Evolutionary conservation across 2,888 invertebrate species (phyloP).

Genomic region (Leucophenga maculata): DNA sequence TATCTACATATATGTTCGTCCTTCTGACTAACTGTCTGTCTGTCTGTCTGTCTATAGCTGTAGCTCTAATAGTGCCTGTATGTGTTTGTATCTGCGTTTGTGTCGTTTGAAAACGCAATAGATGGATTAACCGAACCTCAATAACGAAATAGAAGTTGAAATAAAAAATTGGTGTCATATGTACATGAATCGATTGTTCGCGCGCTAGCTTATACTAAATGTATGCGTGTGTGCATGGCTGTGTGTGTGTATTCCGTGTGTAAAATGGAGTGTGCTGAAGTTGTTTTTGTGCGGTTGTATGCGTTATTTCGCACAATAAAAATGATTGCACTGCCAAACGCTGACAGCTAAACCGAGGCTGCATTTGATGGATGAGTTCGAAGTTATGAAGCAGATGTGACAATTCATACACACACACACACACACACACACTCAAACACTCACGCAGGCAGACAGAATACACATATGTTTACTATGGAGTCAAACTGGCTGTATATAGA

Average conservation of each 20-base stretch:
- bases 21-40: background rate
- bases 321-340: slow-evolving; percentile 61
- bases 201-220: background rate
- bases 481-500: slow-evolving; percentile 1
- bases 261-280: background rate
- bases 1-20: background rate
- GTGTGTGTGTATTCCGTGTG: background rate
- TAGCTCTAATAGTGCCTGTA: slow-evolving; percentile 41
- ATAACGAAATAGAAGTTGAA: slow-evolving; percentile 1
- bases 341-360: slow-evolving; percentile 53
- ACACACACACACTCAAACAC: slow-evolving; percentile 22
- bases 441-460: too few relatives aligned
- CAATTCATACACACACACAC: slow-evolving; percentile 54
- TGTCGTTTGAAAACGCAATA: slow-evolving; percentile 21
- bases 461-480: background rate
- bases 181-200: slow-evolving; percentile 20
- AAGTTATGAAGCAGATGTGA: slow-evolving; percentile 62
- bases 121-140: slow-evolving; percentile 21
- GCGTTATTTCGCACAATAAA: slow-evolving; percentile 55
- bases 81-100: slow-evolving; percentile 40
- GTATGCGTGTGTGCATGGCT: background rate
- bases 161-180: slow-evolving; percentile 13
- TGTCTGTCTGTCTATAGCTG: background rate
- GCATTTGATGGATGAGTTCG: slow-evolving; percentile 63
- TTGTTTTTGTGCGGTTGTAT: slow-evolving; percentile 39